These are phyloP conservation scores for Charina bottae DNA, from an alignment of 2,113 vertebrate species.

Conservation along the genomic window DNA sequence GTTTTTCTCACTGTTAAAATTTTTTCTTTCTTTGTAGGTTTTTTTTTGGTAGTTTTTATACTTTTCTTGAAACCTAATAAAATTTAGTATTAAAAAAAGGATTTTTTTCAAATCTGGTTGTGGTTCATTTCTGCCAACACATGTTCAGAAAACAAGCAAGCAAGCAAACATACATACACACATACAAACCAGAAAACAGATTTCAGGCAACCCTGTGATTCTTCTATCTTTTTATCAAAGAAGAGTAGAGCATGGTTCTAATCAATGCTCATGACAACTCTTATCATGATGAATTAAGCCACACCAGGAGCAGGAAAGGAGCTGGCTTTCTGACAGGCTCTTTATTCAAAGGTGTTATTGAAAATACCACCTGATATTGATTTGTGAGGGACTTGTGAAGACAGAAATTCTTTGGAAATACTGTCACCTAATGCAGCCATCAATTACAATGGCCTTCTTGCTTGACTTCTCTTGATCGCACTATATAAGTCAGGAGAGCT, in stretches of 20 bases:
- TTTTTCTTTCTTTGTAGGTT: too few relatives aligned
- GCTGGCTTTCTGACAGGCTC: constrained; percentile 18
- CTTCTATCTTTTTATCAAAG: background rate
- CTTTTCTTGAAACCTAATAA: too few relatives aligned
- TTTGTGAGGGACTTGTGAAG: constrained; percentile 32
- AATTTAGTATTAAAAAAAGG: too few relatives aligned
- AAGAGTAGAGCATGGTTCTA: background rate
- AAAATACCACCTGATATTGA: constrained; percentile 27
- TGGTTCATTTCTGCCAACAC: background rate
- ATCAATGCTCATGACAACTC: constrained; percentile 23
- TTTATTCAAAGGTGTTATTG: constrained; percentile 25
- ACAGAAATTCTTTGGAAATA: constrained; percentile 23
- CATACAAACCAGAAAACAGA: background rate
- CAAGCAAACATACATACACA: background rate
- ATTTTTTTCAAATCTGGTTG: background rate
- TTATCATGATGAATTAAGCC: constrained; percentile 17
- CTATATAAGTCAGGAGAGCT: background rate
- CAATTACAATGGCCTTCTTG: constrained; percentile 36
- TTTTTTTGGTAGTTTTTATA: too few relatives aligned
- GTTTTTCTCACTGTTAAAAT: too few relatives aligned
- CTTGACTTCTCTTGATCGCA: constrained; percentile 11
- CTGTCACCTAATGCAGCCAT: constrained; percentile 14
- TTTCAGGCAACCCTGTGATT: background rate
- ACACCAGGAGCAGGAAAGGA: background rate
- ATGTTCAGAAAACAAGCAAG: background rate